Percentiles rank a stretch among this genome's conserved stretches.
Evolutionary conservation across 2,888 invertebrate genomes (phyloP).

Genomic region (Leptinotarsa rubiginosa): DNA sequence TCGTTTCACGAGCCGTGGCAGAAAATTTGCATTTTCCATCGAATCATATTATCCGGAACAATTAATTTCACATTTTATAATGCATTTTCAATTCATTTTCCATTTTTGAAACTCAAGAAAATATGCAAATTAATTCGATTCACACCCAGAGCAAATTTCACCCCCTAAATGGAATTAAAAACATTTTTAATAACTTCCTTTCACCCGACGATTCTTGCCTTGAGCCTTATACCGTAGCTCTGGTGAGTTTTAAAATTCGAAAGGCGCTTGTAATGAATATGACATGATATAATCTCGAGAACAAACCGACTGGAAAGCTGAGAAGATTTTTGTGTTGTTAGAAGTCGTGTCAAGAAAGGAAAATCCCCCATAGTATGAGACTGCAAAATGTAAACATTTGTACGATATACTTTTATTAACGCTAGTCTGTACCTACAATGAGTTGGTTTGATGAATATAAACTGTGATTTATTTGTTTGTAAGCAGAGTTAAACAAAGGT

Average conservation of each 20-base stretch:
- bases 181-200: neutral
- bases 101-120: neutral
- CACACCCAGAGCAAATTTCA: slow-evolving; percentile 8
- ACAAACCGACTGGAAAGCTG: neutral
- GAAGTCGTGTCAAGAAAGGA: neutral
- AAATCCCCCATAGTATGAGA: neutral
- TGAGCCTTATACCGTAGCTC: neutral
- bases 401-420: too few relatives aligned
- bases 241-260: slow-evolving; percentile 1
- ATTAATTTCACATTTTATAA: slow-evolving; percentile 3
- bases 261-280: neutral
- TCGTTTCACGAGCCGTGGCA: neutral
- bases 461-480: too few relatives aligned
- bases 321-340: neutral
- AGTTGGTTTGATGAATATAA: too few relatives aligned
- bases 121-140: slow-evolving; percentile 12
- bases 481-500: too few relatives aligned
- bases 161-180: slow-evolving; percentile 2
- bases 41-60: neutral
- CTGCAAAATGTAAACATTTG: too few relatives aligned
- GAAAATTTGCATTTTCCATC: slow-evolving; percentile 3
- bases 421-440: too few relatives aligned
- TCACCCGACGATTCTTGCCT: neutral
- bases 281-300: neutral
- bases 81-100: neutral